Percentiles rank a stretch among this genome's conserved stretches.
phyloP scores from a whole-genome alignment of 2,797 vertebrate genomes.

The Sebastes umbrosus region DNA sequence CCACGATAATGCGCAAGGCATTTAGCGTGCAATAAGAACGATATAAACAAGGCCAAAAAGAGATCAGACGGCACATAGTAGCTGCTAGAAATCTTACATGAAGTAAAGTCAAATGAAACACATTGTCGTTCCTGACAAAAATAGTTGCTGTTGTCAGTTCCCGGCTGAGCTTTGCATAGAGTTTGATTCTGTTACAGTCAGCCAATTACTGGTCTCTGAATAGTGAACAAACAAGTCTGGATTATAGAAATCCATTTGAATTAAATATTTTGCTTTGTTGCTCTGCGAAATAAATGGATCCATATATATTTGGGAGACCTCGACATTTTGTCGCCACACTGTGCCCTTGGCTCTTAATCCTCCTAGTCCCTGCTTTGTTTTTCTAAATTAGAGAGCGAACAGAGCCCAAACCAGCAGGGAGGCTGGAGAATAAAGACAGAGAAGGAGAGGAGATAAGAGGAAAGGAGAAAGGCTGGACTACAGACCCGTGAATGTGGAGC shows the following conservation, averaged over 20 bases:
- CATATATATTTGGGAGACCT: constrained; percentile 18
- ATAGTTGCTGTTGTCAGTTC: neutral
- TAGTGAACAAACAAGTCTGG: constrained; percentile 9
- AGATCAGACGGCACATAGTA: neutral
- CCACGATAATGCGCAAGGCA: no score
- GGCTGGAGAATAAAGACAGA: neutral
- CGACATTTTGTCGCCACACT: neutral
- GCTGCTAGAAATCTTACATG: neutral
- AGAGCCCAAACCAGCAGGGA: constrained; percentile 40
- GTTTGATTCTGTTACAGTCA: neutral
- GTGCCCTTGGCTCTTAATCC: constrained; percentile 10
- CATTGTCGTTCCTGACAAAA: neutral
- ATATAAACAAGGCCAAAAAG: neutral
- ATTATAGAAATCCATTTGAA: constrained; percentile 31
- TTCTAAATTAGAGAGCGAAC: constrained; percentile 34
- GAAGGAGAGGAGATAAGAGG: neutral
- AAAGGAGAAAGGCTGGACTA: constrained; percentile 2
- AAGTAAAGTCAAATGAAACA: neutral
- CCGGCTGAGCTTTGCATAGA: neutral
- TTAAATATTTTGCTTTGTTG: neutral
- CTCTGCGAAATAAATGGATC: neutral
- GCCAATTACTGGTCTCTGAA: neutral
- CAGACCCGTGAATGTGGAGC: constrained; percentile 27
- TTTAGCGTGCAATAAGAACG: no score
- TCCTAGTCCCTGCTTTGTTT: constrained; percentile 25